Evolutionary conservation across 2,797 vertebrate species (phyloP).

Genomic region (Aulostomus chinensis): DNA sequence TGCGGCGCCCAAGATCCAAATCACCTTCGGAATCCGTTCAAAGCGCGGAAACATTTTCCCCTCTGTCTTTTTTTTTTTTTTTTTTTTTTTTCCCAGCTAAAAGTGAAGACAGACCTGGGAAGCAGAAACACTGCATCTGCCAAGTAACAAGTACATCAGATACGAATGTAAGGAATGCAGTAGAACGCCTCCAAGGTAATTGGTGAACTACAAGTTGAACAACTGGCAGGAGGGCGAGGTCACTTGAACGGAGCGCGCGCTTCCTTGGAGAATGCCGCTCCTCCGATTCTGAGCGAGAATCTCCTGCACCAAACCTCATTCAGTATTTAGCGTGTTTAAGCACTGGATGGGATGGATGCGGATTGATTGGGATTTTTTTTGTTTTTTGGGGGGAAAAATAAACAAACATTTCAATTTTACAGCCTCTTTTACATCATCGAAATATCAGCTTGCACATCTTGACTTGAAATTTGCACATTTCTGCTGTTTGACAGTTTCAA

Average conservation of each 20-base stretch:
- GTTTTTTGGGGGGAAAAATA: too few species aligned
- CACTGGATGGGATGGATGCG: not conserved
- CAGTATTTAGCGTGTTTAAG: not conserved
- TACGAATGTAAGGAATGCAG: conserved; percentile 48
- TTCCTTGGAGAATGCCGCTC: too few species aligned
- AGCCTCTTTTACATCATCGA: not conserved
- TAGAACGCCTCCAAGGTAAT: conserved; percentile 43
- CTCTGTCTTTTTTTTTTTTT: conserved; percentile 28
- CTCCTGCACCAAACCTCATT: not conserved
- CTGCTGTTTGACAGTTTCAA: too few species aligned
- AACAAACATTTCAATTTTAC: not conserved
- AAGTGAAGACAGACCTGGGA: conserved; percentile 43
- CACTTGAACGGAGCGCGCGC: too few species aligned
- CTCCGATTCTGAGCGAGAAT: not conserved
- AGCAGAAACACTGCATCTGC: conserved; percentile 27
- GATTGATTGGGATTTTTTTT: too few species aligned
- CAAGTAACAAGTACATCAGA: conserved; percentile 54
- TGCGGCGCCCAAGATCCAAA: conserved; percentile 54
- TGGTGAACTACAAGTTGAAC: conserved; percentile 39
- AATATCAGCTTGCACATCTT: not conserved
- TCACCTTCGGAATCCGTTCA: conserved; percentile 56
- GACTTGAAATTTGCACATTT: not conserved
- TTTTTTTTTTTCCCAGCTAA: conserved; percentile 23
- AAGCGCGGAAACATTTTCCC: conserved; percentile 31
- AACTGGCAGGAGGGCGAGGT: conserved; percentile 7